These are phyloP conservation scores for Drosophila borborema DNA, from an alignment of 2,888 invertebrate genomes.

Conservation along the genomic window DNA sequence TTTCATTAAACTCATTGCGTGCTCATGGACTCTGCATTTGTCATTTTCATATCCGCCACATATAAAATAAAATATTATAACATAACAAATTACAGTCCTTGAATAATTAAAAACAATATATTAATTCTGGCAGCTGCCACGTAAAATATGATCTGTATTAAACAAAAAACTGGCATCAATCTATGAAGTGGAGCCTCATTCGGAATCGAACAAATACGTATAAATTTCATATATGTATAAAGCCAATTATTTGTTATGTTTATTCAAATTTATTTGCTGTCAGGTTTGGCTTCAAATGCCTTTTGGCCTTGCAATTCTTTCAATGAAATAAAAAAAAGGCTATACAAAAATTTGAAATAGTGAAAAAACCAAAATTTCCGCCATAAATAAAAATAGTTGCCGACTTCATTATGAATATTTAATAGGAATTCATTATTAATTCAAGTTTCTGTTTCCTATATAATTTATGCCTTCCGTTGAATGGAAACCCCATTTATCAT, in stretches of 20 bases:
- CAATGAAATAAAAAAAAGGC: conserved; percentile 6
- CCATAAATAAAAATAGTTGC: conserved; percentile 30
- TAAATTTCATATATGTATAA: conserved; percentile 52
- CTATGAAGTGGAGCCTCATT: conserved; percentile 41
- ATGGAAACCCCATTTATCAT: conserved; percentile 31
- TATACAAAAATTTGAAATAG: background rate
- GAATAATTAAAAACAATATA: conserved; percentile 12
- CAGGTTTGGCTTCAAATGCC: conserved; percentile 24
- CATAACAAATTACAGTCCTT: conserved; percentile 27
- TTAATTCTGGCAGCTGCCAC: conserved; percentile 19
- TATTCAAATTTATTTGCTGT: conserved; percentile 51
- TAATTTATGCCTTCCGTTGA: conserved; percentile 46
- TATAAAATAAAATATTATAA: background rate
- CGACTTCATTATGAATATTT: conserved; percentile 34
- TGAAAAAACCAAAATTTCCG: background rate
- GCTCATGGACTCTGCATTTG: conserved; percentile 33
- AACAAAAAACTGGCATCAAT: conserved; percentile 28
- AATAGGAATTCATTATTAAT: conserved; percentile 43
- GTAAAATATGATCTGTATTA: conserved; percentile 12
- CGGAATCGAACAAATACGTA: conserved; percentile 26
- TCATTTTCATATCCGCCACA: conserved; percentile 32
- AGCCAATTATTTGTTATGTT: conserved; percentile 57
- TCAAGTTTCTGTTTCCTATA: conserved; percentile 28
- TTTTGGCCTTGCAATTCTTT: conserved; percentile 6
- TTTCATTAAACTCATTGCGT: conserved; percentile 20